Base-by-base conservation (phyloP, 2,888 invertebrate genomes). In the Lasioglossum zephyrum region DNA sequence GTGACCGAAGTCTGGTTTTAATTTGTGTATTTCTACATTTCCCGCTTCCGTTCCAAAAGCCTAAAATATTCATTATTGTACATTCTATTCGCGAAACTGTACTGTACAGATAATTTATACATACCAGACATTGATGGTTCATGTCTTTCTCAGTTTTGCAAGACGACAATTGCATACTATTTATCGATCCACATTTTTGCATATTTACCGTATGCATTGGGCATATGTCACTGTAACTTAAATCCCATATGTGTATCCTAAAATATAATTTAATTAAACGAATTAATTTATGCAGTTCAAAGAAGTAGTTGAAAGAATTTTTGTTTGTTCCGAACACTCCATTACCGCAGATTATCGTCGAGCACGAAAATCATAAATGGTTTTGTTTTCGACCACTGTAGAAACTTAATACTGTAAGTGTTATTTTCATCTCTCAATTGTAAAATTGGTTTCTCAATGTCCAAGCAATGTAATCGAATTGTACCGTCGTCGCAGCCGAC, bases 311-410 rank as follows among this genome's bases (percentile, higher is more conserved):
- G 1, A 26, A 49, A 36, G 1, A 4, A 60, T 39, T 8, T 11
- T 26, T 9, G 26, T 73, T 18, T 79, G 3, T 13, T 22, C 13
- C 26, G 9, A 44, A 44, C 13, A 11, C 41, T 53, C 31, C 16
- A 18, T 81, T 92, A 95, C 95, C 94, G 93, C 31, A 95, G 95
- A 76, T 92, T 86, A 41, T 92, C 91, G 91, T 96, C 96, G 85
- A 96, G 94, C 26, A 95, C 94, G 88, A 96, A 96, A 90, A 96
- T 94, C 36, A 95, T 94, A 82, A 96, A 95, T 0, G 96, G 96
- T 91, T 95, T 95, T 22, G 95, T 95, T 77, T 93, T 95, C 0
- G 96, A 96, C 96, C 96, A 96, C 89, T 96, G 96, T 11, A 96
- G 91, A 5, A 93, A 91, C 87, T 95, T 95, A 53, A 96, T 94